Evolutionary conservation across 2,113 vertebrate genomes (phyloP).

Genomic region (Gorsachius goisagi): DNA sequence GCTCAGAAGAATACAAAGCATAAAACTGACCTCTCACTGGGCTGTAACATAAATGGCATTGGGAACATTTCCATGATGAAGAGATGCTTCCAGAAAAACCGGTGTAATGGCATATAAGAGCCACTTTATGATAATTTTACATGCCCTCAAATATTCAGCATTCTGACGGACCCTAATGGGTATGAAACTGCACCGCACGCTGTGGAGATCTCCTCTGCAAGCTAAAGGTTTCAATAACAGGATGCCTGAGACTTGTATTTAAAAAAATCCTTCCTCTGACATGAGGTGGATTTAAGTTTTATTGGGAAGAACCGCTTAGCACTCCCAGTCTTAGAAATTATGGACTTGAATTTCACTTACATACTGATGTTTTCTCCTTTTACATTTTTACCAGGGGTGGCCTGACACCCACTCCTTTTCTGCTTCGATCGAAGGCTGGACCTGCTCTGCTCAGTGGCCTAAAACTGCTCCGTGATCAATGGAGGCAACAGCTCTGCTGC

Average conservation of each 20-base stretch:
- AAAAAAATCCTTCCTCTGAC: background rate
- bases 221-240: background rate
- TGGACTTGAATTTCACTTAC: background rate
- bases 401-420: background rate
- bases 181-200: background rate
- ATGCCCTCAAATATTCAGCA: background rate
- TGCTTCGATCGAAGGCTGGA: background rate
- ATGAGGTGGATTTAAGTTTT: background rate
- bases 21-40: background rate
- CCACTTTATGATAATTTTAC: background rate
- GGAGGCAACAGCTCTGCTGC: background rate
- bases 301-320: background rate
- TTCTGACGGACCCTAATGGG: background rate
- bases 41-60: background rate
- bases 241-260: background rate
- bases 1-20: background rate
- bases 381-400: background rate
- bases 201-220: background rate
- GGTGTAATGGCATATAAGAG: conserved; percentile 14
- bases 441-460: background rate
- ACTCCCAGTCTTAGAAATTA: background rate
- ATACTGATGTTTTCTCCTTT: background rate
- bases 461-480: background rate
- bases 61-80: background rate
- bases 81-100: background rate